These are phyloP conservation scores for Troilus luridus DNA, from an alignment of 2,888 invertebrate genomes.

Conservation along the genomic window DNA sequence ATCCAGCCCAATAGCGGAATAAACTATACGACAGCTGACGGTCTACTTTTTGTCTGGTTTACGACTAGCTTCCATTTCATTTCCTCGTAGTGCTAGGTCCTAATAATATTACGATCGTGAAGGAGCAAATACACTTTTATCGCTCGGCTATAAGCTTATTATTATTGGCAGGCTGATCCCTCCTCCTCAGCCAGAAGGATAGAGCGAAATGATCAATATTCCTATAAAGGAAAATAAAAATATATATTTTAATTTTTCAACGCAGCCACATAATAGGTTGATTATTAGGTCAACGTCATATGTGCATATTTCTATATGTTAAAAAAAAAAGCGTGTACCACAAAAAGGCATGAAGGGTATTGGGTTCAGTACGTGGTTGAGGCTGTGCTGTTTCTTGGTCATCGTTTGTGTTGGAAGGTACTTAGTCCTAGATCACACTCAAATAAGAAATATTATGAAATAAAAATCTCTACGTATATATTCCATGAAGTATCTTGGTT, in stretches of 20 bases:
- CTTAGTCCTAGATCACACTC: too few relatives aligned
- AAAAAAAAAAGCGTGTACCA: too few relatives aligned
- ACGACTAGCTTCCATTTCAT: conserved; percentile 30
- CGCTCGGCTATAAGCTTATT: conserved; percentile 25
- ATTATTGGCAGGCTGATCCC: background rate
- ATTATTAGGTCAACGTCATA: too few relatives aligned
- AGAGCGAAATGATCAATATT: background rate
- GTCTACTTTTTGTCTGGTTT: conserved; percentile 45
- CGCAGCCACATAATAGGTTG: background rate
- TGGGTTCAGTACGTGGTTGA: too few relatives aligned
- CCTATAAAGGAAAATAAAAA: background rate
- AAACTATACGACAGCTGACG: conserved; percentile 35
- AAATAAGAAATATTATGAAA: too few relatives aligned
- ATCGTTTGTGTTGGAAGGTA: too few relatives aligned
- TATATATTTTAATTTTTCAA: background rate
- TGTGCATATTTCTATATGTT: too few relatives aligned
- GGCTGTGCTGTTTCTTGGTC: too few relatives aligned
- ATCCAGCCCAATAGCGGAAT: conserved; percentile 30
- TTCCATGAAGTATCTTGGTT: too few relatives aligned
- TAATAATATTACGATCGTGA: conserved; percentile 3
- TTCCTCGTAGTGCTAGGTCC: background rate
- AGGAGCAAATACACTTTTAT: conserved; percentile 30
- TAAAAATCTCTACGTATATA: too few relatives aligned
- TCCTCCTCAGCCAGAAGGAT: background rate
- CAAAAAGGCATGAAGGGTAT: too few relatives aligned